phyloP scores from a whole-genome alignment of 2,888 invertebrate genomes.

The Neria commutata region DNA sequence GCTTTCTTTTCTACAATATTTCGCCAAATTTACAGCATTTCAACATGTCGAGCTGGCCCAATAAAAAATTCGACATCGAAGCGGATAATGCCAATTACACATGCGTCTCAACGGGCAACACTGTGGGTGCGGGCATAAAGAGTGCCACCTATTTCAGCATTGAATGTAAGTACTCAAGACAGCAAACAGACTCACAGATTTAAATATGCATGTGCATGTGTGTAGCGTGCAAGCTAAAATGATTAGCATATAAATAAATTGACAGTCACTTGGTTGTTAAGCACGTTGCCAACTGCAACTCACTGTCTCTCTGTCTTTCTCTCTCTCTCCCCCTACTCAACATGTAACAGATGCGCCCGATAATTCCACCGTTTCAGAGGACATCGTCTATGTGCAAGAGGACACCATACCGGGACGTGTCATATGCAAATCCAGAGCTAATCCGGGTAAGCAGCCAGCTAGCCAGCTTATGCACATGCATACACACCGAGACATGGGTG shows the following conservation, averaged over 20 bases:
- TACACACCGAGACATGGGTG: neutral
- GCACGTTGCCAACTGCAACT: neutral
- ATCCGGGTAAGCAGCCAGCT: conserved; percentile 59
- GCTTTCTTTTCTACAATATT: no score
- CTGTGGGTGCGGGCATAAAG: conserved; percentile 79
- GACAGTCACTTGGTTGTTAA: neutral
- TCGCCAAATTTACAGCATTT: conserved; percentile 66
- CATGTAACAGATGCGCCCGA: conserved; percentile 79
- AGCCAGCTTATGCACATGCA: no score
- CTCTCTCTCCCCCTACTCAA: neutral
- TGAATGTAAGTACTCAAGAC: conserved; percentile 75
- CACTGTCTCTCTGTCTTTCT: conserved; percentile 8
- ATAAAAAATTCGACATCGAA: conserved; percentile 75
- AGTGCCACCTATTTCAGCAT: conserved; percentile 86
- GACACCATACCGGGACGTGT: conserved; percentile 64
- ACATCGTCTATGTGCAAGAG: conserved; percentile 62
- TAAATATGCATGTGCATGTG: neutral
- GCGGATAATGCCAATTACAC: conserved; percentile 83
- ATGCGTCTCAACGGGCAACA: conserved; percentile 79
- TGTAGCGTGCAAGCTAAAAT: neutral
- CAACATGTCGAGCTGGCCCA: conserved; percentile 86
- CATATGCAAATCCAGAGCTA: conserved; percentile 65
- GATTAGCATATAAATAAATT: neutral
- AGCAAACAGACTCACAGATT: neutral
- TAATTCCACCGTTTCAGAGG: conserved; percentile 74